Conservation (phyloP, 2,888 invertebrate genomes). For the Cryptocephalus primarius region DNA sequence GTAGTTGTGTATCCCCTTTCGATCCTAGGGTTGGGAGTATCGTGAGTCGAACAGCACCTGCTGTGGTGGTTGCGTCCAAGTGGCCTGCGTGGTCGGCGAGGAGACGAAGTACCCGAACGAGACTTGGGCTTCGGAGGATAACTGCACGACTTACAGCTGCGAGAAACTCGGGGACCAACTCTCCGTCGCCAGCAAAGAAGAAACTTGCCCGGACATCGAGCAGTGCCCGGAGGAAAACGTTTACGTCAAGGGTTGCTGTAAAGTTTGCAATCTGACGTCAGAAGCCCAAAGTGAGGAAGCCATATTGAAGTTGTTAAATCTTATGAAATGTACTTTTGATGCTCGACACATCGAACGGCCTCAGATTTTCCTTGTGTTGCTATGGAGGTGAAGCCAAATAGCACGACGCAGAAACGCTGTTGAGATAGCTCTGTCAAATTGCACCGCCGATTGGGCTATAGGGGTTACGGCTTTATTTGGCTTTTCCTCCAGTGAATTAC, state of each 20-base stretch:
- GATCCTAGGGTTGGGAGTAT: slow-evolving; percentile 55
- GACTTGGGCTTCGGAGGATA: slow-evolving; percentile 50
- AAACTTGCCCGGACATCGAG: slow-evolving; percentile 50
- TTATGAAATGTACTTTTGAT: too few species aligned
- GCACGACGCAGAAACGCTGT: too few species aligned
- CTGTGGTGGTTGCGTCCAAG: slow-evolving; percentile 54
- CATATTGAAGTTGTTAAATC: too few species aligned
- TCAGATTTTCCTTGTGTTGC: too few species aligned
- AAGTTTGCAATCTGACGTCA: slow-evolving; percentile 47
- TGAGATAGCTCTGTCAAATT: too few species aligned
- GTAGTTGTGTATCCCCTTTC: slow-evolving; percentile 7
- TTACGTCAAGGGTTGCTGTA: slow-evolving; percentile 57
- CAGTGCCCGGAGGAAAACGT: slow-evolving; percentile 45
- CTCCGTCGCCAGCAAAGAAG: slow-evolving; percentile 27
- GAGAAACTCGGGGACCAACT: slow-evolving; percentile 39
- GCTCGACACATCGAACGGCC: too few species aligned
- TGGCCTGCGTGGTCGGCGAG: slow-evolving; percentile 48
- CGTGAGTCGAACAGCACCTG: slow-evolving; percentile 38
- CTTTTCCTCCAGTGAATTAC: too few species aligned
- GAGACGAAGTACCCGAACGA: slow-evolving; percentile 39
- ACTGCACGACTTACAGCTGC: slow-evolving; percentile 52
- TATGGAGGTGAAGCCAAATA: too few species aligned
- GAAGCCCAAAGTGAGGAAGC: slow-evolving; percentile 36
- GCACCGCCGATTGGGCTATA: too few species aligned
- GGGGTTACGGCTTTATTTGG: too few species aligned